Percentiles rank a stretch among this genome's conserved stretches.
Evolutionary conservation across 2,113 vertebrate species (phyloP).

Genomic region (Sprattus sprattus): DNA sequence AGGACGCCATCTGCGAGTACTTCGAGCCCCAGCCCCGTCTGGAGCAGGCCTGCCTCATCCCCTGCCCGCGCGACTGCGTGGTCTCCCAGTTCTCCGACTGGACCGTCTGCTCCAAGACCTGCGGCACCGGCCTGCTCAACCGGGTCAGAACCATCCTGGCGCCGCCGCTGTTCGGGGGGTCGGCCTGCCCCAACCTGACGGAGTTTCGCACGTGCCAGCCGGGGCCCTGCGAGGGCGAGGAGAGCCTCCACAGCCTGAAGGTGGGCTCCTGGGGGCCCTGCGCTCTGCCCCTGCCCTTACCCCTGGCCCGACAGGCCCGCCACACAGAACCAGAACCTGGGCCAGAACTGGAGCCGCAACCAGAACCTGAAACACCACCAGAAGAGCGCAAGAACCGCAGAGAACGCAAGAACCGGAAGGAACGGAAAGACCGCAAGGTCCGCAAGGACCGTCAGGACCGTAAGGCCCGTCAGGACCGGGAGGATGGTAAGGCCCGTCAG

Average conservation of each 20-base stretch:
- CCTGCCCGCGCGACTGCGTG: slow-evolving; percentile 88
- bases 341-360: slow-evolving; percentile 31
- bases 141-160: slow-evolving; percentile 82
- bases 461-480: not conserved
- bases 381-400: not conserved
- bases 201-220: slow-evolving; percentile 87
- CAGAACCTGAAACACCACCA: not conserved
- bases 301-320: slow-evolving; percentile 58
- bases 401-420: not conserved
- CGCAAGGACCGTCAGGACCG: slow-evolving; percentile 26
- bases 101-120: slow-evolving; percentile 90
- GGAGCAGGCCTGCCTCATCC: slow-evolving; percentile 95
- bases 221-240: slow-evolving; percentile 70
- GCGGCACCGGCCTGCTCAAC: slow-evolving; percentile 85
- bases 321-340: slow-evolving; percentile 46
- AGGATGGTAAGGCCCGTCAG: slow-evolving; percentile 58
- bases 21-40: slow-evolving; percentile 92
- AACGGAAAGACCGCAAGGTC: not conserved
- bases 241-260: slow-evolving; percentile 82
- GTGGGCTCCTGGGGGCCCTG: slow-evolving; percentile 88
- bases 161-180: slow-evolving; percentile 85
- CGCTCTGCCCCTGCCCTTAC: slow-evolving; percentile 65
- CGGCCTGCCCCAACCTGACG: slow-evolving; percentile 88
- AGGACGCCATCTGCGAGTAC: slow-evolving; percentile 93
- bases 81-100: slow-evolving; percentile 84